A percentile compares a stretch with the other conserved stretches of the same genome.
phyloP scores from a whole-genome alignment of 2,113 vertebrate genomes.

The Phaethornis superciliosus region DNA sequence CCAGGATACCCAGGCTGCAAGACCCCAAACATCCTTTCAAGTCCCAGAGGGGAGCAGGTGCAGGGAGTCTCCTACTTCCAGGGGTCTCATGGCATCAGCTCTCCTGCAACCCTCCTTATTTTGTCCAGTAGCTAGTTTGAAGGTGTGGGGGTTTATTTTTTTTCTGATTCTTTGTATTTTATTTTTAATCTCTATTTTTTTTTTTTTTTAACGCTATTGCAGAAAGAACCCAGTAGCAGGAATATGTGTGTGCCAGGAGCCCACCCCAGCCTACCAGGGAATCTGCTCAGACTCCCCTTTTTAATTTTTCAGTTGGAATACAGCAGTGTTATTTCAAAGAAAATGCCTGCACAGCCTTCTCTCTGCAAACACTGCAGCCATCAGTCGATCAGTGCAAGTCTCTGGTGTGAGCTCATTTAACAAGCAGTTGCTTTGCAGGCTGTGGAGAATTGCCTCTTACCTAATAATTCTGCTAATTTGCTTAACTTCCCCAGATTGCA shows the following conservation, averaged over 20 bases:
- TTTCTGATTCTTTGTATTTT: not conserved
- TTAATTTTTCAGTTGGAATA: not conserved
- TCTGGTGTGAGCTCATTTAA: constrained; percentile 66
- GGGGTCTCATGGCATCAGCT: not conserved
- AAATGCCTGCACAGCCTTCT: constrained; percentile 16
- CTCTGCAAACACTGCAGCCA: constrained; percentile 39
- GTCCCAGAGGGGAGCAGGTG: not conserved
- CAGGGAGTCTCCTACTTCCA: not conserved
- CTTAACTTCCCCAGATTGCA: constrained; percentile 60
- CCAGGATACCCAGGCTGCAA: not conserved
- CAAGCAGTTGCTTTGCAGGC: constrained; percentile 64
- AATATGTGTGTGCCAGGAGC: not conserved
- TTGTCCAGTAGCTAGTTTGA: not conserved
- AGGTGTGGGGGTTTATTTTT: not conserved
- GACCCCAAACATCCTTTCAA: not conserved
- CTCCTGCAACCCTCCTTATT: not conserved
- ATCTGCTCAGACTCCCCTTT: not conserved
- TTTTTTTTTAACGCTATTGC: not conserved
- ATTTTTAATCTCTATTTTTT: no score
- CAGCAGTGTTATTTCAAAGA: not conserved
- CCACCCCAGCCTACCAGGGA: not conserved
- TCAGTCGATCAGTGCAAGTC: constrained; percentile 28
- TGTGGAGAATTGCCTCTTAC: constrained; percentile 68
- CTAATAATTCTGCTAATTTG: constrained; percentile 69
- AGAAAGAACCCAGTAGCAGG: not conserved